Evolutionary conservation across 2,888 invertebrate genomes (phyloP).

Genomic region (Terebella lapidaria): DNA sequence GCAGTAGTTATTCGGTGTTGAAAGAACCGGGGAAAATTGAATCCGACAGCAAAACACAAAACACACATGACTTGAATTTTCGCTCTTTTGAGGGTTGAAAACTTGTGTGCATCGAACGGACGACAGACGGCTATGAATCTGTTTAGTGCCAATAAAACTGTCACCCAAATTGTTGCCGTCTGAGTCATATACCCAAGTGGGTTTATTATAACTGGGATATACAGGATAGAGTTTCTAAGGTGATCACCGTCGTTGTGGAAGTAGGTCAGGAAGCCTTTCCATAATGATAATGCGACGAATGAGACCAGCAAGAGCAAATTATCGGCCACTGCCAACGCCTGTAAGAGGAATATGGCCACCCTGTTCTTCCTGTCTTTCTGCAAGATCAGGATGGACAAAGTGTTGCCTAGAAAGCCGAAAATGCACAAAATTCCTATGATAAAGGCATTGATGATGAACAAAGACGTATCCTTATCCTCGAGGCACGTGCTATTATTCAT

Average conservation of each 20-base stretch:
- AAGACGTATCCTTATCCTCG: background rate
- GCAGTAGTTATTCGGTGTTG: conserved; percentile 3
- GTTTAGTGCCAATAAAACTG: conserved; percentile 23
- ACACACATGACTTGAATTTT: conserved; percentile 15
- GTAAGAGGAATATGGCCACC: conserved; percentile 22
- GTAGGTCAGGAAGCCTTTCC: conserved; percentile 16
- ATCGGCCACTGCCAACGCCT: conserved; percentile 24
- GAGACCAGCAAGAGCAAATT: conserved; percentile 17
- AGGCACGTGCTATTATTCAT: too few species aligned
- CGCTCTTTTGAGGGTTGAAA: conserved; percentile 8
- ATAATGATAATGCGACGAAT: conserved; percentile 18
- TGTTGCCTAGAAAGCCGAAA: conserved; percentile 22
- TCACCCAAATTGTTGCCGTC: conserved; percentile 21
- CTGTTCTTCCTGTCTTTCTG: conserved; percentile 12
- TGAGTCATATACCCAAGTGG: conserved; percentile 21
- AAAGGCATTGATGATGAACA: conserved; percentile 13
- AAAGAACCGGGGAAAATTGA: conserved; percentile 19
- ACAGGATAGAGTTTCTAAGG: conserved; percentile 4
- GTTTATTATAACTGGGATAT: conserved; percentile 13
- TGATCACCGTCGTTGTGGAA: background rate
- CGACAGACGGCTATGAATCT: conserved; percentile 22
- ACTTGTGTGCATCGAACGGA: conserved; percentile 15
- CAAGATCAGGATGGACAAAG: conserved; percentile 18
- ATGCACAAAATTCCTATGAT: conserved; percentile 19
- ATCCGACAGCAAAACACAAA: conserved; percentile 7